Percentiles rank a stretch among this genome's conserved stretches.
Conservation (phyloP, 1,140 invertebrate genomes). For the Procambarus virginalis region DNA sequence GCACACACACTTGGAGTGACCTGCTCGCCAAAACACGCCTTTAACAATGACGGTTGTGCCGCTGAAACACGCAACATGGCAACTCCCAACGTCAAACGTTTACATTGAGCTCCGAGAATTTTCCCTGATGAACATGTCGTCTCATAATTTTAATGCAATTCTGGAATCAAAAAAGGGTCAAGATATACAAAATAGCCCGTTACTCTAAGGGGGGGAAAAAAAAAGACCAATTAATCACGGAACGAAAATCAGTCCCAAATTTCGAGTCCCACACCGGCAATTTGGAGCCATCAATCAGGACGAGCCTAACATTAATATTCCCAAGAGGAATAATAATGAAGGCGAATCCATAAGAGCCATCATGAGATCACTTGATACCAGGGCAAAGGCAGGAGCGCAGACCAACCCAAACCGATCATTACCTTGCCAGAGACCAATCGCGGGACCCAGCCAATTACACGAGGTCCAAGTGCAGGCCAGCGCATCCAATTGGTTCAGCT, state of each 20-base stretch:
- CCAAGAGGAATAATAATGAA: conserved; percentile 20
- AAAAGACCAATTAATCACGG: conserved; percentile 3
- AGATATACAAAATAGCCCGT: background rate
- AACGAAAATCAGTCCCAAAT: background rate
- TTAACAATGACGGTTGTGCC: background rate
- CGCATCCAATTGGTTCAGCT: background rate
- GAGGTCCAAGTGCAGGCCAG: background rate
- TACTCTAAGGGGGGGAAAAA: background rate
- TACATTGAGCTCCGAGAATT: conserved; percentile 30
- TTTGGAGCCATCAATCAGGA: conserved; percentile 21
- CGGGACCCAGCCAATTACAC: background rate
- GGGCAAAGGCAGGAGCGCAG: background rate
- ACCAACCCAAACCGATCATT: conserved; percentile 5
- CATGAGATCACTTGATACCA: conserved; percentile 13
- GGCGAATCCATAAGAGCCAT: conserved; percentile 26
- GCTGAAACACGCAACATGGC: conserved; percentile 16
- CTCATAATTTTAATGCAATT: conserved; percentile 23
- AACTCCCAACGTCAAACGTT: conserved; percentile 21
- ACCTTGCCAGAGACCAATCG: background rate
- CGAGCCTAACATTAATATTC: conserved; percentile 2
- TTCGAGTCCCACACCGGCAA: background rate
- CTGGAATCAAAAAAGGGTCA: background rate
- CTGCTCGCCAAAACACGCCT: background rate
- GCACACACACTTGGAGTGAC: background rate
- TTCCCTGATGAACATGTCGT: conserved; percentile 26